Evolutionary conservation across 2,797 vertebrate species (phyloP).

Genomic region (Lerista edwardsae): DNA sequence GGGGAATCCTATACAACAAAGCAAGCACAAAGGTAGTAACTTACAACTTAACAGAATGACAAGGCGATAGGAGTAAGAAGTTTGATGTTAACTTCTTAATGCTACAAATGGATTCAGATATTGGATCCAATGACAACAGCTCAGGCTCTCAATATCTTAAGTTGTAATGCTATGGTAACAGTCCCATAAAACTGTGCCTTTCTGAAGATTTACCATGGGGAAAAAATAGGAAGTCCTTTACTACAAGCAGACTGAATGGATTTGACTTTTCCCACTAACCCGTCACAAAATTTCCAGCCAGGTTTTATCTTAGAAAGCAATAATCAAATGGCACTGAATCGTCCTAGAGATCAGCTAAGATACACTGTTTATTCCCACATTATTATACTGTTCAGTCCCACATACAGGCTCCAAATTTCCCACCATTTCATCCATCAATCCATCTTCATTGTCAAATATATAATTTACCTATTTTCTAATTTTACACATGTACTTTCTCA

Average conservation of each 20-base stretch:
- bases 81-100: not conserved
- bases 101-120: not conserved
- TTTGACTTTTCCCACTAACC: not conserved
- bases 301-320: not conserved
- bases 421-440: not conserved
- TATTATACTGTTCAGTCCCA: no score
- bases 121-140: not conserved
- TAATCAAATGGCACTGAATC: conserved; percentile 18
- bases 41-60: no score
- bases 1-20: not conserved
- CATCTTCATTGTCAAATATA: not conserved
- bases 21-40: not conserved
- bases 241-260: not conserved
- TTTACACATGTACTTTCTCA: conserved; percentile 29
- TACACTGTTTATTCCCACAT: not conserved
- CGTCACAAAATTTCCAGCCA: not conserved
- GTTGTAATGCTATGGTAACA: not conserved
- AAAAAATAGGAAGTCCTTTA: not conserved
- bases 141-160: not conserved
- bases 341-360: not conserved
- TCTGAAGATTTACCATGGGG: not conserved
- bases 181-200: not conserved
- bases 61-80: not conserved
- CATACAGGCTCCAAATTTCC: not conserved
- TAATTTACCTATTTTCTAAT: conserved; percentile 32